phyloP scores from a whole-genome alignment of 2,113 vertebrate species.

The Haemorhous mexicanus region DNA sequence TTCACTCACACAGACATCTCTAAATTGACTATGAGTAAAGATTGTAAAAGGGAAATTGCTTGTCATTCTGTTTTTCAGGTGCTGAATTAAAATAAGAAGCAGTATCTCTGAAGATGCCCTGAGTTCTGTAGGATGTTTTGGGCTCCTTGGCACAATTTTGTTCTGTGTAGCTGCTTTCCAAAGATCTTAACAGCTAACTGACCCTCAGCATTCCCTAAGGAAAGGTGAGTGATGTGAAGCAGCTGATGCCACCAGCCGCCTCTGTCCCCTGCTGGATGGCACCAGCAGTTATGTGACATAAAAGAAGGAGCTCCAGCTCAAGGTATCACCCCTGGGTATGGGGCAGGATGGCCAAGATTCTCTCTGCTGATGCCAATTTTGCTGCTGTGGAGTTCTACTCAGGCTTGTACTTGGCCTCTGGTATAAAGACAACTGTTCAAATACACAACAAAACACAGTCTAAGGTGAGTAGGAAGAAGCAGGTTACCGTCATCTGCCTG shows the following conservation, averaged over 20 bases:
- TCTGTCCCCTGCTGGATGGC: neutral
- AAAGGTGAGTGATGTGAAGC: neutral
- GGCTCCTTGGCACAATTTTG: neutral
- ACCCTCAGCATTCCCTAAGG: fast-evolving
- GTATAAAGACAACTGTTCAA: neutral
- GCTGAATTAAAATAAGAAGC: neutral
- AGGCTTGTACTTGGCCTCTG: neutral
- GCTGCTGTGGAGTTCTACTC: neutral
- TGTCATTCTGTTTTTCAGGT: neutral
- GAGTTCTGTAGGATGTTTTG: neutral
- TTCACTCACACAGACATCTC: constrained; percentile 37
- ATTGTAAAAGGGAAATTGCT: constrained; percentile 41
- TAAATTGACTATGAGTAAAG: constrained; percentile 40
- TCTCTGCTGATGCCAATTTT: neutral
- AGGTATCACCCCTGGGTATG: neutral
- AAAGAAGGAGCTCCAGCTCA: neutral
- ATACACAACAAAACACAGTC: neutral
- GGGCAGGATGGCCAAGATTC: neutral
- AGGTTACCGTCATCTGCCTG: neutral
- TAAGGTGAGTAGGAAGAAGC: neutral
- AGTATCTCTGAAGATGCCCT: neutral
- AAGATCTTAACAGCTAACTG: neutral
- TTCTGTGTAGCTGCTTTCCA: neutral
- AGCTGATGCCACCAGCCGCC: neutral
- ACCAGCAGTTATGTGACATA: neutral